Base-by-base conservation (phyloP, 2,888 invertebrate species). In the Erynnis tages region DNA sequence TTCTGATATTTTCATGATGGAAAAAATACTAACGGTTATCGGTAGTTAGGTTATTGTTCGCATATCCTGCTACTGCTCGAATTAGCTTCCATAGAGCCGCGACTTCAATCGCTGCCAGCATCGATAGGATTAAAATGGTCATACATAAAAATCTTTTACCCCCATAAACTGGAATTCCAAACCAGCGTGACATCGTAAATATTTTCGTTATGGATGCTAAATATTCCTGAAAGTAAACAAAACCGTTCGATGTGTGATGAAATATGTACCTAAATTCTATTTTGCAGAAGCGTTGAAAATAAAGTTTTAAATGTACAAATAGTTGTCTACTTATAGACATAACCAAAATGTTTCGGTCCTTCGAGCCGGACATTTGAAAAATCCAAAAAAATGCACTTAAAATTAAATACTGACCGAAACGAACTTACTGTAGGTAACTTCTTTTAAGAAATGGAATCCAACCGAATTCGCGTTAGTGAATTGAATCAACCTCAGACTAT, bases 21-120 rank as follows among this genome's bases (percentile, higher is more conserved):
- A 23, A 37, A 46, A 38, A 21, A 48, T 17, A 62, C 74, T 69
- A 56, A 79, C 76, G 62, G 2, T 68, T 69, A 47, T 66, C 67
- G 25, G 62, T 53, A n/a, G 59, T n/a, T n/a, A n/a, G n/a, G n/a
- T n/a, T 47, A 13, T 67, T 60, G 0, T 7, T 53, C 1, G 67
- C 58, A 25, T 56, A 25, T 11, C 70, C 76, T 25, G 61, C 58
- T 4, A 82, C 32, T 8, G 73, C 40, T 19, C 57, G 68, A 1
- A 71, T 54, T 0, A 83, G 45, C 41, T 70, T 82, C 74, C 75
- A 76, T 16, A 84, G 54, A 1, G 82, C 73, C 4, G 61, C 62
- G 0, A 62, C 27, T 56, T 72, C 81, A 13, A 78, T 61, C 0
- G 58, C 54, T 0, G 66, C 11, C 6, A 83, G 50, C 61, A 74